Base-by-base conservation (phyloP, 2,113 vertebrate species). In the Crotalus viridis region DNA sequence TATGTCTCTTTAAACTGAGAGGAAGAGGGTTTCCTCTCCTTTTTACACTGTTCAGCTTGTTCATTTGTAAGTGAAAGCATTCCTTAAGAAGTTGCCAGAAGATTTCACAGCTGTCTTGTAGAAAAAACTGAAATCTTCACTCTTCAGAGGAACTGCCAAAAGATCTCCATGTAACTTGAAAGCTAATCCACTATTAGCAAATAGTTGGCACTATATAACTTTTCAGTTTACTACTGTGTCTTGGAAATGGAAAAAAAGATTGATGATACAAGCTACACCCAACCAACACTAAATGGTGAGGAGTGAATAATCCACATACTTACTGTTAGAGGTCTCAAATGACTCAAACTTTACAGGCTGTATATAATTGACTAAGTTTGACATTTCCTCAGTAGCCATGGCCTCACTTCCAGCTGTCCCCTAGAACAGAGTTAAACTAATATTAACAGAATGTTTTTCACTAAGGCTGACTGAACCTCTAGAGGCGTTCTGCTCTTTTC, bases 341-440 rank as follows among this genome's bases (percentile, higher is more conserved):
- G 98, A 98, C 97, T 99, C 98, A 91, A 99, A 99, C 97, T 99
- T 99, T 95, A 99, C 99, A 0, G 99, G 99, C 94, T 99, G 99
- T 96, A 99, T 98, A 96, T 99, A 99, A 96, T 98, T 99, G 94
- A 99, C 99, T 95, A 99, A 97, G 97, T 99, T 99, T 93, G 99
- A 99, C 99, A 99, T 99, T 97, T 99, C 99, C 93, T 99, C 99
- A 0, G 99, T 99, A 93, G 99, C 99, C 96, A 98, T 99, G 0
- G 99, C 99, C 94, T 99, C 99, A 1, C 99, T 99, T 92, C 99
- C 99, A 61, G 99, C 99, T 15, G 98, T 99, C 0, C 99, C 99
- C 99, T 99, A 92, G 21, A 94, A 94, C 10, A 95, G 15, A 90
- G 59, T 94, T 48, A 22, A 8, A 86, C 21, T 7, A 64, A 86